Conservation (phyloP, 2,113 vertebrate genomes). For the Rana temporaria region DNA sequence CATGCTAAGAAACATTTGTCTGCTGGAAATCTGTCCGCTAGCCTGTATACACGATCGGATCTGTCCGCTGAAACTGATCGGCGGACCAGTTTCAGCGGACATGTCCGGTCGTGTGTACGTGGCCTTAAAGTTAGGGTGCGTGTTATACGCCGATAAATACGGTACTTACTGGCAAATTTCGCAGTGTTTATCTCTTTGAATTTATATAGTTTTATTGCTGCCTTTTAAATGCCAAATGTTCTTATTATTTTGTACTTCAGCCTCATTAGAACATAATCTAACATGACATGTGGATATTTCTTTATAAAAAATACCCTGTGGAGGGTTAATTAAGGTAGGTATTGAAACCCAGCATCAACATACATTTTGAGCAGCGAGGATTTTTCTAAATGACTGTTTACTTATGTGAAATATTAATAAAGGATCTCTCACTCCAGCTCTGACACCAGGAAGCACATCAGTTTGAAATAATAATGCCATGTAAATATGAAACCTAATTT, state of each 20-base stretch:
- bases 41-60: no score
- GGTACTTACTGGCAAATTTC: no score
- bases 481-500: conserved; percentile 54
- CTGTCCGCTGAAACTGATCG: no score
- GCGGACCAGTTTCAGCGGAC: no score
- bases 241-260: neutral
- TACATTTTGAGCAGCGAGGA: neutral
- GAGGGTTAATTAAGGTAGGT: neutral
- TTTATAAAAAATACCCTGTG: no score
- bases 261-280: neutral
- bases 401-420: conserved; percentile 34
- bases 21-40: no score
- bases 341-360: neutral
- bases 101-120: no score
- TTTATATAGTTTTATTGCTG: no score
- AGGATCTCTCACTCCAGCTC: neutral
- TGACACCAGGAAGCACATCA: conserved; percentile 2
- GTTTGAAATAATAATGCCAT: neutral
- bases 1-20: no score
- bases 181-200: no score
- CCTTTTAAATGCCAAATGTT: neutral
- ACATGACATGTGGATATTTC: neutral
- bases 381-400: conserved; percentile 37
- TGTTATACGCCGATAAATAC: no score
- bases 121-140: no score